Base-by-base conservation (phyloP, 2,888 invertebrate species). In the Dynastes maya region DNA sequence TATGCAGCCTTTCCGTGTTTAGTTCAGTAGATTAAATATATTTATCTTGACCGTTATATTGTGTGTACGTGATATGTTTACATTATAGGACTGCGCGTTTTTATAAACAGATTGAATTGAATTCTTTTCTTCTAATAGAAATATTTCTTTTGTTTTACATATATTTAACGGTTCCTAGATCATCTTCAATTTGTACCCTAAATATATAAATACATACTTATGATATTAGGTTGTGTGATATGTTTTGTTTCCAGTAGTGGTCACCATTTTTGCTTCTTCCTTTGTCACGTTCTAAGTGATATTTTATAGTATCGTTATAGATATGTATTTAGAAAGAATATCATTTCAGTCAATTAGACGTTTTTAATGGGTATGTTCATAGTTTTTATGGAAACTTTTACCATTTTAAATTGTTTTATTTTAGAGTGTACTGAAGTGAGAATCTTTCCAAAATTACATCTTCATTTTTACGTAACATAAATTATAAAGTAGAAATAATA, bases 1-100 rank as follows among this genome's bases (percentile, higher is more conserved):
- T 79, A 77, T 74, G 79, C 79, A 79, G 79, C 79, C 79, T 79
- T 79, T 79, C 77, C 53, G 55, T 74, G 53, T 78, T 72, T 74
- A 67, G 6, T 74, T 74, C 45, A 55, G 29, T 74, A 74, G 55
- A 29, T 51, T 40, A 55, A 13, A 29, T 49, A 37, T 58, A 45
- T 6, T 22, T 74, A 61, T 29, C 37, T 16, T 40, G 61, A 74
- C 13, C 29, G 40, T 74, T 61, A 61, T 11, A 27, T 29, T 68
- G 68, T 11, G 32, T 51, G 22, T 68, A 49, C 11, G 68, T 68
- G 55, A 58, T 58, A 58, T 58, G 68, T 68, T 45, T 45, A 45
- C 11, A 11, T 45, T 45, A 53, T 51, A 68, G 68, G 68, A 51
- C 68, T 68, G 68, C 68, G 22, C 32, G 0, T 45, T 45, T 11